A percentile compares a stretch with the other conserved stretches of the same genome.
Conservation (phyloP, 2,888 invertebrate species). For the Poecilobothrus nobilitatus region DNA sequence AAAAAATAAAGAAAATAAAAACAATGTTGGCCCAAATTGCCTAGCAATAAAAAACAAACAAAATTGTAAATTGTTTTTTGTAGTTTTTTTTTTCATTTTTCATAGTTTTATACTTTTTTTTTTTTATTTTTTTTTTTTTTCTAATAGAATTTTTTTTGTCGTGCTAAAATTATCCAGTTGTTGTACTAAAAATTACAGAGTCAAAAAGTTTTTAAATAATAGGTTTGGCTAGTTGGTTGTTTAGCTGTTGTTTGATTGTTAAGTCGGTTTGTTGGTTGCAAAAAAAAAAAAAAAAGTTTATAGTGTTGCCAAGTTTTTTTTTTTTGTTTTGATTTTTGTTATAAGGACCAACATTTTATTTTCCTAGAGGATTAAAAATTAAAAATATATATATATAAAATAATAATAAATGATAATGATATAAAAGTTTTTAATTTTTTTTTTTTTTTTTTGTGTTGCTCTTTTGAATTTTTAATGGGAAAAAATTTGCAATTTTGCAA, state of each 20-base stretch:
- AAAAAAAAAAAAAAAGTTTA: too few species aligned
- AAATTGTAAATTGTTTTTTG: not conserved
- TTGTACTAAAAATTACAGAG: too few species aligned
- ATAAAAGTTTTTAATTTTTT: not conserved
- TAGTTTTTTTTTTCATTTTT: not conserved
- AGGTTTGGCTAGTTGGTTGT: not conserved
- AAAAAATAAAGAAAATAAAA: not conserved
- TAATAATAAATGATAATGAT: not conserved
- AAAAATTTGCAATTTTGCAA: not conserved
- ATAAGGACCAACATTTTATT: not conserved
- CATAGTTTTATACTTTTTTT: not conserved
- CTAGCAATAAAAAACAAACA: not conserved
- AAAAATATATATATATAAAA: too few species aligned
- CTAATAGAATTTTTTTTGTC: too few species aligned
- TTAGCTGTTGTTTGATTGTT: too few species aligned
- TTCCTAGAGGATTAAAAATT: not conserved
- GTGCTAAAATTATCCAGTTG: too few species aligned
- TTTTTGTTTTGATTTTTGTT: not conserved
- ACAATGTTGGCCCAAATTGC: not conserved
- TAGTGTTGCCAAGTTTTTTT: not conserved
- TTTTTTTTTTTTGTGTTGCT: not conserved
- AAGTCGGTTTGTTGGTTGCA: too few species aligned
- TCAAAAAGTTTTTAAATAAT: too few species aligned
- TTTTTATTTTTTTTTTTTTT: not conserved
- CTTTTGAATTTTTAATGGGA: not conserved